Conservation (phyloP, 2,797 vertebrate species). For the Antennarius maculatus region DNA sequence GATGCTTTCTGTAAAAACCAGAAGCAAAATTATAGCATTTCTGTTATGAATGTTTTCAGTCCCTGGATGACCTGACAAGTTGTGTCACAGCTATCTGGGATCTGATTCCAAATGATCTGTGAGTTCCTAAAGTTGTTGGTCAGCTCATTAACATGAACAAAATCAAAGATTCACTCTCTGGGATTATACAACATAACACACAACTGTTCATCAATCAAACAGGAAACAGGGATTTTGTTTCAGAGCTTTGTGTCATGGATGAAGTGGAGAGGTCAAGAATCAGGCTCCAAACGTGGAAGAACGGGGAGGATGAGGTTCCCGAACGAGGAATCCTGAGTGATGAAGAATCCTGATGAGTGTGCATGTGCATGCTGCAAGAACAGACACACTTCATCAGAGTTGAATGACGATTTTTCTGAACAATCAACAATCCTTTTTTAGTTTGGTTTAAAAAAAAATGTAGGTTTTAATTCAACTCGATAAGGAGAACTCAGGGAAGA, state of each 20-base stretch:
- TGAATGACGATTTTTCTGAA: no score
- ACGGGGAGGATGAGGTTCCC: slow-evolving; percentile 99
- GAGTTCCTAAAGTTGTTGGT: slow-evolving; percentile 6
- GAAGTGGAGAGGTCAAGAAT: slow-evolving; percentile 69
- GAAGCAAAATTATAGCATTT: neutral
- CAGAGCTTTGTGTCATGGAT: slow-evolving; percentile 1
- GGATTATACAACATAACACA: slow-evolving; percentile 18
- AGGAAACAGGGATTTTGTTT: slow-evolving; percentile 11
- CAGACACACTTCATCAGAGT: slow-evolving; percentile 6
- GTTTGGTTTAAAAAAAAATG: neutral
- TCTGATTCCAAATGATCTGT: slow-evolving; percentile 8
- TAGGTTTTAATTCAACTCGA: neutral
- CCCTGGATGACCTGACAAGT: neutral
- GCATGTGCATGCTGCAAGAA: slow-evolving; percentile 91
- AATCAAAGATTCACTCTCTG: slow-evolving; percentile 27
- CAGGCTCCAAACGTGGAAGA: slow-evolving; percentile 90
- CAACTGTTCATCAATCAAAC: slow-evolving; percentile 22
- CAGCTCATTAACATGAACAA: slow-evolving; percentile 18
- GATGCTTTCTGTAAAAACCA: neutral
- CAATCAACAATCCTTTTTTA: neutral
- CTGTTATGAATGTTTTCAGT: slow-evolving; percentile 4
- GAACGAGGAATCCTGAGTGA: slow-evolving; percentile 97
- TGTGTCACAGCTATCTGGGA: slow-evolving; percentile 10
- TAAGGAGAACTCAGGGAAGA: no score
- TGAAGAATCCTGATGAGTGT: slow-evolving; percentile 97